Evolutionary conservation across 2,113 vertebrate species (phyloP).

Genomic region (Grallaria varia): DNA sequence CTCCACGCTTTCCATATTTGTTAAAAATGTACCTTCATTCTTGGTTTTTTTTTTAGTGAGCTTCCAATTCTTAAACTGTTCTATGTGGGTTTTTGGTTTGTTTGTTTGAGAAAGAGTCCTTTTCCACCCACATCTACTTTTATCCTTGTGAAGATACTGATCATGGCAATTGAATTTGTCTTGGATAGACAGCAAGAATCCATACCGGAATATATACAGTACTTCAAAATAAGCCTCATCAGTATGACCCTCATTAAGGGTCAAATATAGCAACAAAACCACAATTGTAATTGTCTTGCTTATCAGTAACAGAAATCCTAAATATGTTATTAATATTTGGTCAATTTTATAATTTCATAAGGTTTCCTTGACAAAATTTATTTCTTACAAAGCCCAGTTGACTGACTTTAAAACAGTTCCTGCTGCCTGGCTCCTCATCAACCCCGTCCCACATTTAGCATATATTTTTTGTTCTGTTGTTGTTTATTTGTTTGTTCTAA

Average conservation of each 20-base stretch:
- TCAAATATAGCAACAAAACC: not conserved
- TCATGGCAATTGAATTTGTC: not conserved
- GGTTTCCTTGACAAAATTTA: not conserved
- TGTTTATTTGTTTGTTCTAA: not conserved
- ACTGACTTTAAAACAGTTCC: not conserved
- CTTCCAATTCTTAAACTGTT: not conserved
- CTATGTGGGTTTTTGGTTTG: too few species aligned
- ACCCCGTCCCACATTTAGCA: not conserved
- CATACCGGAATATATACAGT: not conserved
- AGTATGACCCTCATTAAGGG: too few species aligned
- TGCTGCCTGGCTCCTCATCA: not conserved
- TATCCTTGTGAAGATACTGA: not conserved
- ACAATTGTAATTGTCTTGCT: not conserved
- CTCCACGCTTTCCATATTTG: not conserved
- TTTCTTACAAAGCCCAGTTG: not conserved
- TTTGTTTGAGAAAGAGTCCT: too few species aligned
- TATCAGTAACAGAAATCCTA: not conserved
- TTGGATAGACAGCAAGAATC: not conserved
- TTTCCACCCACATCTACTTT: not conserved
- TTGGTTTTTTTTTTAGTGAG: not conserved
- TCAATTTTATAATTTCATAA: not conserved
- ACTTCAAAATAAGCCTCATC: not conserved
- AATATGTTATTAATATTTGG: not conserved
- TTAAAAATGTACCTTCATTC: not conserved
- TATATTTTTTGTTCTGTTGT: not conserved